Conservation (phyloP, 2,888 invertebrate genomes). For the Byasa hedistus region DNA sequence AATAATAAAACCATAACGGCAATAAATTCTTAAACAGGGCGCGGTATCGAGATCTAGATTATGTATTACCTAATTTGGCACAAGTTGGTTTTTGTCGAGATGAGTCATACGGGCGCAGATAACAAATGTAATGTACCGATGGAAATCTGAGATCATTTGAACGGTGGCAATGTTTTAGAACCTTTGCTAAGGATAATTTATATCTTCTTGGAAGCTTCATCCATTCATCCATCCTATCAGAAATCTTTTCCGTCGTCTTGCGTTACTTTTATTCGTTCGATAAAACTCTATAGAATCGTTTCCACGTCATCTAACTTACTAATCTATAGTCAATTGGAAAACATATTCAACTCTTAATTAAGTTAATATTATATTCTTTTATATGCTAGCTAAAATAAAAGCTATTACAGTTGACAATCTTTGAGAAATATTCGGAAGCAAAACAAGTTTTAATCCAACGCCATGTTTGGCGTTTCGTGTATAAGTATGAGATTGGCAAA, state of each 20-base stretch:
- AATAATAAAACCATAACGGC: conserved; percentile 14
- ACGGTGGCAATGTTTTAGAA: not conserved
- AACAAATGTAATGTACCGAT: conserved; percentile 15
- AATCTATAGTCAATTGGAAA: too few relatives aligned
- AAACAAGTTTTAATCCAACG: conserved; percentile 11
- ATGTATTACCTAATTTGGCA: conserved; percentile 26
- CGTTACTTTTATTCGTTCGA: too few relatives aligned
- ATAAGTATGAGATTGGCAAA: conserved; percentile 5
- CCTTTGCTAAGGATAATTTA: conserved; percentile 1
- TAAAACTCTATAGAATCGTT: too few relatives aligned
- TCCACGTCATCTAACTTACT: too few relatives aligned
- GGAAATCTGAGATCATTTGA: conserved; percentile 19
- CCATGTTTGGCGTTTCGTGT: conserved; percentile 23
- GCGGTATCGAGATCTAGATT: conserved; percentile 25
- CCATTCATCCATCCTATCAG: too few relatives aligned
- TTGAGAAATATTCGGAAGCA: conserved; percentile 22
- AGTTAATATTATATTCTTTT: too few relatives aligned
- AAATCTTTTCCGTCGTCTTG: too few relatives aligned
- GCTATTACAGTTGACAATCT: not conserved
- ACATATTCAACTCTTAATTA: too few relatives aligned
- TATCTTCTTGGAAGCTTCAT: not conserved
- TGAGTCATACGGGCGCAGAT: conserved; percentile 22
- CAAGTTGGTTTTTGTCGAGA: conserved; percentile 26
- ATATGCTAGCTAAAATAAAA: too few relatives aligned
- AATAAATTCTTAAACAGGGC: conserved; percentile 11